Percentiles rank a stretch among this genome's conserved stretches.
Evolutionary conservation across 2,113 vertebrate species (phyloP).

Genomic region (Tautogolabrus adspersus): DNA sequence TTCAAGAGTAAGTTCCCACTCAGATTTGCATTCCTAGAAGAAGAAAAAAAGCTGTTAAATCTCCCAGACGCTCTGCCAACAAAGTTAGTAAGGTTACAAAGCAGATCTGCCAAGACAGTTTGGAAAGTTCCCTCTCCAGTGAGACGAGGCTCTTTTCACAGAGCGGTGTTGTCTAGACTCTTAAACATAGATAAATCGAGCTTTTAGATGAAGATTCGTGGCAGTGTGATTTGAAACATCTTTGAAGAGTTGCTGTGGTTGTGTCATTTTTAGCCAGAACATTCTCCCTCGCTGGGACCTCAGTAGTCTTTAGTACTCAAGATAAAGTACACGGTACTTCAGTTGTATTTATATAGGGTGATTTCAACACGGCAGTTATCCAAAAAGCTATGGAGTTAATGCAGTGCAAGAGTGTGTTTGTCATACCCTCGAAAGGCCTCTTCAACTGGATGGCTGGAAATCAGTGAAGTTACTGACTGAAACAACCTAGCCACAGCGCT

Average conservation of each 20-base stretch:
- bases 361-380: background rate
- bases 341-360: constrained; percentile 18
- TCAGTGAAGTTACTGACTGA: constrained; percentile 14
- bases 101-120: constrained; percentile 41
- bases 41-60: constrained; percentile 31
- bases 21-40: constrained; percentile 42
- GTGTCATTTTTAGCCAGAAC: constrained; percentile 38
- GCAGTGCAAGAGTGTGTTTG: background rate
- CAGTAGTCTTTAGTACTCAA: constrained; percentile 6
- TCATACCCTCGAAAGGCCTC: background rate
- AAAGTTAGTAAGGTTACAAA: constrained; percentile 57
- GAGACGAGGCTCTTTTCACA: constrained; percentile 35
- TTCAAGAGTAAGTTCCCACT: constrained; percentile 22
- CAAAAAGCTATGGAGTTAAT: constrained; percentile 12
- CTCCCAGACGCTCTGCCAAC: constrained; percentile 47
- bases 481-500: constrained; percentile 7
- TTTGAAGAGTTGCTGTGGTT: constrained; percentile 30
- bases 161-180: constrained; percentile 50
- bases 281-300: constrained; percentile 17
- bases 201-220: constrained; percentile 47
- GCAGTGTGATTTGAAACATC: constrained; percentile 24
- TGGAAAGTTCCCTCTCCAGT: constrained; percentile 50
- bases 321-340: background rate
- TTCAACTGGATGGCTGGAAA: constrained; percentile 24
- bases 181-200: constrained; percentile 60